Evolutionary conservation across 2,888 invertebrate genomes (phyloP), one percentile per base, ranked within the genome.

Genomic region (Coelinius sp.): DNA sequence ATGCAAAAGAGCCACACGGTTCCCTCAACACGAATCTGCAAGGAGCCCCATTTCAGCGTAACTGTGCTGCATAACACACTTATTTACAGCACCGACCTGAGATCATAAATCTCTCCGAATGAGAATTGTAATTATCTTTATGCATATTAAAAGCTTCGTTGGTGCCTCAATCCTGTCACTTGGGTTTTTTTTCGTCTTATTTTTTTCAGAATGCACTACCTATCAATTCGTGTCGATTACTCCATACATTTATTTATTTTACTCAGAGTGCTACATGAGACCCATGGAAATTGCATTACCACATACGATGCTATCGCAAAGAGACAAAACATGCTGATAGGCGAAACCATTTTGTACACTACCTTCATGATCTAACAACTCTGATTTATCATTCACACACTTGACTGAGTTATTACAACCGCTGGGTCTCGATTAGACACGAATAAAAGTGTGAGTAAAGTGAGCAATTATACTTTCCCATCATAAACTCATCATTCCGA

Each of bases 61-160:
- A 74, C 76, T 73, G 76, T 76, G 76, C 74, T 77, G 75, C 64
- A 71, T 73, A 80, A 79, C 79, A 76, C 73, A 83, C 79, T 85
- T 84, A 84, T 83, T 85, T 78, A 79, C 79, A 74, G 10, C 35
- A 77, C 78, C 75, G 77, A 76, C 75, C 75, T 69, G 75, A 68
- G 78, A 81, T 80, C 82, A 82, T 85, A 85, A 85, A 85, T 85
- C 84, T 82, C 79, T 78, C 77, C 77, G 81, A 79, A 79, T 75
- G 79, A 81, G 81, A 81, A 83, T 81, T 79, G 82, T 81, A 84
- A 85, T 85, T 85, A 85, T 82, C 80, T 41, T 77, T 81, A 78
- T 78, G 79, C 79, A 80, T 82, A 85, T 85, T 86, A 84, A 85
- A 83, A 80, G 82, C 80, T 78, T 79, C 78, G 78, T 81, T 79